Conservation (phyloP, 23 tunicate genomes). For the Styela clava region DNA sequence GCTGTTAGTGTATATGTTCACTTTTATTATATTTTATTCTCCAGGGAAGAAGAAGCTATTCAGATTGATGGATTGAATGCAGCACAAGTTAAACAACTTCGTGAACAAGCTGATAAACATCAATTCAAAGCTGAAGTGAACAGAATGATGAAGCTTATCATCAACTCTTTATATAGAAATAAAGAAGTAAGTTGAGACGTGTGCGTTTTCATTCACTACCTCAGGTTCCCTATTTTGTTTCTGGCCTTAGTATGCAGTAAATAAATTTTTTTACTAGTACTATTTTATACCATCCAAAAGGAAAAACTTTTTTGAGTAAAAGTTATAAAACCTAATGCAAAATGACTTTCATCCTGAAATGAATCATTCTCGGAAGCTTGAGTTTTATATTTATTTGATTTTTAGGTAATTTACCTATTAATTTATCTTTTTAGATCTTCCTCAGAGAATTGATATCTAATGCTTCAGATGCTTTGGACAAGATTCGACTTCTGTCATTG, state of each 20-base stretch:
- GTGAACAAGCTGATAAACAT: constrained; percentile 95
- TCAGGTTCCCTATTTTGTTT: too few relatives aligned
- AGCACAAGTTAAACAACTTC: constrained; percentile 74
- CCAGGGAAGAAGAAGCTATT: constrained; percentile 93
- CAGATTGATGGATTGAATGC: constrained; percentile 96
- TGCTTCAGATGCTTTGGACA: constrained; percentile 99
- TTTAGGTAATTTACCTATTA: background rate
- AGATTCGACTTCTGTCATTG: constrained; percentile 82
- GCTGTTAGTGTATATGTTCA: too few relatives aligned
- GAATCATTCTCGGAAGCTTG: too few relatives aligned
- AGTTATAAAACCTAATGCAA: too few relatives aligned
- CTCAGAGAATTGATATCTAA: constrained; percentile 96
- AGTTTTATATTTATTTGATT: too few relatives aligned
- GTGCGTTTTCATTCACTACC: background rate
- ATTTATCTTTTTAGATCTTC: constrained; percentile 69
- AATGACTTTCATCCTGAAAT: too few relatives aligned
- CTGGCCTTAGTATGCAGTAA: too few relatives aligned
- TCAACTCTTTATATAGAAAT: constrained; percentile 92
- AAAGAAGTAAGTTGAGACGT: constrained; percentile 81
- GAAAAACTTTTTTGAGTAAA: too few relatives aligned
- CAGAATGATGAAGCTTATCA: constrained; percentile 98
- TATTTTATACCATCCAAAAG: too few relatives aligned
- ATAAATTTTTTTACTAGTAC: too few relatives aligned
- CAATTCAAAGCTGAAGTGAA: constrained; percentile 97
- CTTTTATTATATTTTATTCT: too few relatives aligned